These are phyloP conservation scores for Atrichornis clamosus DNA, from an alignment of 2,113 vertebrate genomes.

Conservation along the genomic window DNA sequence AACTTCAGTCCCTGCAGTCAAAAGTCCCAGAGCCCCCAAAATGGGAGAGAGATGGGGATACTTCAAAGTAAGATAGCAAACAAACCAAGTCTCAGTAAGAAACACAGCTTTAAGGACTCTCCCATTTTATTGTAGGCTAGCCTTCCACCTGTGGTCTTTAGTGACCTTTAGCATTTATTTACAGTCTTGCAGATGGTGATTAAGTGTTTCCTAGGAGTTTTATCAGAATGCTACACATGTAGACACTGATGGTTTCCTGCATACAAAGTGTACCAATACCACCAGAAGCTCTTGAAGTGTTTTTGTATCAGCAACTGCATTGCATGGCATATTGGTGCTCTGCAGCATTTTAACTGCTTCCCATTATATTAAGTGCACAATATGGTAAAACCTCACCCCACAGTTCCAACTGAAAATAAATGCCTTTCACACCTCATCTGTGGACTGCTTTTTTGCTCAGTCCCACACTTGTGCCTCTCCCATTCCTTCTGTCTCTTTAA, in stretches of 20 bases:
- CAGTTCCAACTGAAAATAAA: constrained; percentile 4
- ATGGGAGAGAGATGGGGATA: neutral
- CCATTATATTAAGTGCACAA: neutral
- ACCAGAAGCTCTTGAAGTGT: neutral
- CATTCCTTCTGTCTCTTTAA: neutral
- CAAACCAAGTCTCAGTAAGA: neutral
- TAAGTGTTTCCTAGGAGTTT: neutral
- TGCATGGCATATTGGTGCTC: neutral
- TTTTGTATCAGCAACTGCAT: neutral
- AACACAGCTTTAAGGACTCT: neutral
- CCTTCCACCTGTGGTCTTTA: neutral
- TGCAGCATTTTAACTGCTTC: neutral
- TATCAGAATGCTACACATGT: neutral
- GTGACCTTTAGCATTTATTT: neutral
- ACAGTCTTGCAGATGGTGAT: neutral
- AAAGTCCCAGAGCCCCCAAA: neutral
- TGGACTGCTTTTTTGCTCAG: neutral
- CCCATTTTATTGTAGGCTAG: neutral
- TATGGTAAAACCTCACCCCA: neutral
- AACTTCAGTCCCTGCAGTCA: neutral
- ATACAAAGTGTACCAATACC: neutral
- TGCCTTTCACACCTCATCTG: neutral
- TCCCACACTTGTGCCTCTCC: neutral
- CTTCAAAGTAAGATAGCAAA: neutral
- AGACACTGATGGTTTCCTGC: neutral